A percentile compares a stretch with the other conserved stretches of the same genome.
Conservation (phyloP, 2,113 vertebrate genomes). For the Oenanthe oenanthe region DNA sequence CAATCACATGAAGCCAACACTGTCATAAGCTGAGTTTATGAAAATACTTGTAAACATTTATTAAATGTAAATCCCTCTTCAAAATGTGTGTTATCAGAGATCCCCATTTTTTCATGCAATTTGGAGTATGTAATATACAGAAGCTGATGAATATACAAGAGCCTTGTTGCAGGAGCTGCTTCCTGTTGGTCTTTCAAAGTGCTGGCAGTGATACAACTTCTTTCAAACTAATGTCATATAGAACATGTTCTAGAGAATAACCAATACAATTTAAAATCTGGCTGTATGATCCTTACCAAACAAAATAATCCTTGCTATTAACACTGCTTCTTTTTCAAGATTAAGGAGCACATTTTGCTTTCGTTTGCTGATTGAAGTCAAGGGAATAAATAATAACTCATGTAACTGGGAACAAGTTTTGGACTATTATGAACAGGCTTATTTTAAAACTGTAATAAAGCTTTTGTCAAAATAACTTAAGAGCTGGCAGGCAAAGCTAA, state of each 20-base stretch:
- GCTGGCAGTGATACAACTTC: conserved; percentile 2
- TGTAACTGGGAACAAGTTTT: background rate
- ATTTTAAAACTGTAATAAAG: background rate
- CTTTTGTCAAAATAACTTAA: conserved; percentile 10
- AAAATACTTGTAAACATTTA: conserved; percentile 87
- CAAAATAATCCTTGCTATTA: conserved; percentile 26
- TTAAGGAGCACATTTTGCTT: background rate
- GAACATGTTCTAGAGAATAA: background rate
- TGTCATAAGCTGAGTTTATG: conserved; percentile 84
- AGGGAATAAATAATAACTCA: background rate
- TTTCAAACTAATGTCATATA: conserved; percentile 17
- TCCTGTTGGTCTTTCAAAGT: conserved; percentile 38
- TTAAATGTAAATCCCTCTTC: conserved; percentile 84
- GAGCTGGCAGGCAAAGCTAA: background rate
- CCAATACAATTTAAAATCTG: background rate
- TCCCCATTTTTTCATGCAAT: conserved; percentile 50
- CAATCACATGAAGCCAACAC: conserved; percentile 77
- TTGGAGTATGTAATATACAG: conserved; percentile 48
- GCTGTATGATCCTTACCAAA: background rate
- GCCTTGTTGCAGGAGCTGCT: conserved; percentile 10
- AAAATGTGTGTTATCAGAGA: conserved; percentile 50
- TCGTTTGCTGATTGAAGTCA: background rate
- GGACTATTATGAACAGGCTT: background rate
- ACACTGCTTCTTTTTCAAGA: background rate
- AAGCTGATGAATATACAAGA: conserved; percentile 53